These are phyloP conservation scores for Epiperipatus broadwayi DNA, from an alignment of 2,888 invertebrate genomes.

Conservation along the genomic window DNA sequence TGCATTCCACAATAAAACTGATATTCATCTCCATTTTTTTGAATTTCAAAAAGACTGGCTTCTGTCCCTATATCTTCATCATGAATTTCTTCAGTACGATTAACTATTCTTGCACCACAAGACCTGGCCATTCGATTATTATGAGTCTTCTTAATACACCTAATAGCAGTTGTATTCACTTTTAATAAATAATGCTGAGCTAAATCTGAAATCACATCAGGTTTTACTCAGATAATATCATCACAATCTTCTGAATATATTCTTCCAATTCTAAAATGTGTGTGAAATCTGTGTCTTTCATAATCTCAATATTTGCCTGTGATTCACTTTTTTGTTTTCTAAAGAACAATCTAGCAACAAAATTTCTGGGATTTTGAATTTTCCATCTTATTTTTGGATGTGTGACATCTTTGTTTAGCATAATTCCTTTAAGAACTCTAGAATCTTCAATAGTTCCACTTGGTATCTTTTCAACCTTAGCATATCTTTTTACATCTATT, in stretches of 20 bases:
- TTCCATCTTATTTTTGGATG: conserved; percentile 79
- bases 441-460: conserved; percentile 91
- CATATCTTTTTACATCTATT: conserved; percentile 94
- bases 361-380: conserved; percentile 74
- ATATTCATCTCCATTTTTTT: conserved; percentile 81
- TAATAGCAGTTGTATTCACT: conserved; percentile 39
- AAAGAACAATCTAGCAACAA: conserved; percentile 80
- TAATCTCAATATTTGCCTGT: too few species aligned
- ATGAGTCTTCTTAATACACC: conserved; percentile 77
- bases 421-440: conserved; percentile 72
- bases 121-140: conserved; percentile 86
- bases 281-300: too few species aligned
- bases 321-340: conserved; percentile 99
- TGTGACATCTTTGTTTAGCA: conserved; percentile 96
- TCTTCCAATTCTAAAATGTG: too few species aligned
- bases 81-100: conserved; percentile 82
- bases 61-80: conserved; percentile 81
- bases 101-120: conserved; percentile 81
- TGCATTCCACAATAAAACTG: conserved; percentile 79
- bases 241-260: too few species aligned
- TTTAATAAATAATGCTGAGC: too few species aligned
- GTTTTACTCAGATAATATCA: too few species aligned
- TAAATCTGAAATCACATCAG: too few species aligned
- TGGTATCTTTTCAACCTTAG: conserved; percentile 73
- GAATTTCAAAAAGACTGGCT: conserved; percentile 89